Evolutionary conservation across 2,888 invertebrate genomes (phyloP), one percentile per base, ranked within the genome.

Genomic region (Synergus gifuensis): DNA sequence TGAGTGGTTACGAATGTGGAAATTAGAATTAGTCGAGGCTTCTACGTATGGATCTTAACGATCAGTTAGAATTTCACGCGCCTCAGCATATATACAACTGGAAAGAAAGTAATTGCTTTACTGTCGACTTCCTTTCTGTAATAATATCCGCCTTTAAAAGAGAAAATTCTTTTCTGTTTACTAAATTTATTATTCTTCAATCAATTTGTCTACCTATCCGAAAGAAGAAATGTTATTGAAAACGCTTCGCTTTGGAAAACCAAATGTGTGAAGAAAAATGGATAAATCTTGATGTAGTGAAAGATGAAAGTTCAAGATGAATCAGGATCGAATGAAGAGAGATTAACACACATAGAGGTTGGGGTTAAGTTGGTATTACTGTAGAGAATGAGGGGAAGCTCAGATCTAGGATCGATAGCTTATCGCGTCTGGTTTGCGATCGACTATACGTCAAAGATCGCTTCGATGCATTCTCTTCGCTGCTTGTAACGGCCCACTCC

Each of bases 401-500:
- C 16, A 18, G 60, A 60, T 73, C 69, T 73, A 49, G 69, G 69
- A 73, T 73, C 69, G 69, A 73, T 73, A 73, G 49, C 69, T 73
- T 73, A 73, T 73, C 67, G 44, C 67, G 67, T 46, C 46, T 46
- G 44, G 46, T 46, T 77, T 78, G 76, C 67, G 78, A 78, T 67
- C 49, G 76, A 63, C 73, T 82, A 77, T 78, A 79, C 78, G 78
- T 78, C 77, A 78, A 79, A 79, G 81, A 83, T 81, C 78, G 78
- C 76, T 5, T 69, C 63, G 66, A 79, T 76, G 64, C 42, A 62
- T 62, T 62, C 64, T 42, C 42, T 40, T 46, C 42, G 67, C 73
- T 78, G 73, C 80, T 73, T 83, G 83, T 83, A 83, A 76, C 28
- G 81, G 78, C 82, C 83, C 83, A 83, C 81, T 64, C 64, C n/a